Percentiles rank a stretch among this genome's conserved stretches.
phyloP scores from a whole-genome alignment of 2,797 vertebrate species.

The Phaenicophaeus curvirostris region DNA sequence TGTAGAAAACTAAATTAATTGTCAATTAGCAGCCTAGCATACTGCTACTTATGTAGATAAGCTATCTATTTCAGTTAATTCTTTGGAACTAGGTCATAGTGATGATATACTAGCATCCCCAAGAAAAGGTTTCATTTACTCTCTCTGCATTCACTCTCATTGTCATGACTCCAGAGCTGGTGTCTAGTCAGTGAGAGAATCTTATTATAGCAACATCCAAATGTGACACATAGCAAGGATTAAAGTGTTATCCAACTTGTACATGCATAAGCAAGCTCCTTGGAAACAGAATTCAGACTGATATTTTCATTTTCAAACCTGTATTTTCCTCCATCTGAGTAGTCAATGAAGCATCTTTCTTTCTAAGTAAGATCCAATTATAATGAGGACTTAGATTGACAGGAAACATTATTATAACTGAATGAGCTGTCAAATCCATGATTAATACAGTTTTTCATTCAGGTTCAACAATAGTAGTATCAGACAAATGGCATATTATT shows the following conservation, averaged over 20 bases:
- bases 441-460: conserved; percentile 74
- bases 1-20: background rate
- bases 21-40: background rate
- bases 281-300: conserved; percentile 55
- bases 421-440: conserved; percentile 75
- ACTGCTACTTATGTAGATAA: background rate
- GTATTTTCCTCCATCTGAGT: conserved; percentile 65
- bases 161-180: background rate
- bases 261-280: conserved; percentile 39
- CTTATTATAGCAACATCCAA: conserved; percentile 36
- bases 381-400: conserved; percentile 64
- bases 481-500: conserved; percentile 50
- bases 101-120: background rate
- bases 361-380: conserved; percentile 73
- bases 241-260: conserved; percentile 48
- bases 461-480: conserved; percentile 69
- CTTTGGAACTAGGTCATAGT: background rate
- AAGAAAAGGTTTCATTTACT: conserved; percentile 11
- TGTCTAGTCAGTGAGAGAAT: conserved; percentile 37
- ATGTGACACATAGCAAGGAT: conserved; percentile 47
- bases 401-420: conserved; percentile 66
- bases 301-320: conserved; percentile 70
- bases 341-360: conserved; percentile 73
- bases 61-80: background rate
- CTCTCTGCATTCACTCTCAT: conserved; percentile 19